Base-by-base conservation (phyloP, 2,113 vertebrate genomes). In the Delphinapterus leucas region DNA sequence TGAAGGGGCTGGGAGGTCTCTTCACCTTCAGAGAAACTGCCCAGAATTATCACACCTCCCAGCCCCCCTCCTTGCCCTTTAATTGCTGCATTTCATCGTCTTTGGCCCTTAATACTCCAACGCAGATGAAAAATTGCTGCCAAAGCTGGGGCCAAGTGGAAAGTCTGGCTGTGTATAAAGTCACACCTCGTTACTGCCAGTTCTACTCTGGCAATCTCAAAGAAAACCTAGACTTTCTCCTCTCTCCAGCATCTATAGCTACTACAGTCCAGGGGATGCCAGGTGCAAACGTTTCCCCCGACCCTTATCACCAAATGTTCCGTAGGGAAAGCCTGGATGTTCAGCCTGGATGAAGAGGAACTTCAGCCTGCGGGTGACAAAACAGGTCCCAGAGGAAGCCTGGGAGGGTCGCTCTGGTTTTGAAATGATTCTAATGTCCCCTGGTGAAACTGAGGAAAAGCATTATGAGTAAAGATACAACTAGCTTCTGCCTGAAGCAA, bases 271-370 rank as follows among this genome's bases (percentile, higher is more conserved):
- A n/a, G 36, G 12, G 23, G 81, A 58, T 44, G n/a, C 47, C 14
- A 3, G 0, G 1, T 28, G n/a, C 55, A 36, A 21, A 20, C 13
- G 9, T 49, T 33, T 4, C 2, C 26, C 26, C n/a, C 11, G 0
- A 15, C 20, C 33, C n/a, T 33, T 4, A n/a, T 47, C 17, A 83
- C 49, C 31, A 28, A 21, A 31, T n/a, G 13, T 26, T 65, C 47
- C 21, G 3, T 23, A 38, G 4, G 14, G 25, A 58, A 79, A 44
- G 44, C 41, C 38, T 44, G 68, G 10, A 14, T 55, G 28, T 15
- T 77, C 88, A 47, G 18, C 15, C 65, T 47, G 4, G 9, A 6
- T 5, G 49, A 47, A 20, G 8, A 71, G 25, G n/a, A 23, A 31
- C 85, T 74, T 79, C 61, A 33, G 41, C 23, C 41, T 23, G n/a